These are phyloP conservation scores for Carettochelys insculpta DNA, from an alignment of 2,113 vertebrate genomes.

Conservation along the genomic window DNA sequence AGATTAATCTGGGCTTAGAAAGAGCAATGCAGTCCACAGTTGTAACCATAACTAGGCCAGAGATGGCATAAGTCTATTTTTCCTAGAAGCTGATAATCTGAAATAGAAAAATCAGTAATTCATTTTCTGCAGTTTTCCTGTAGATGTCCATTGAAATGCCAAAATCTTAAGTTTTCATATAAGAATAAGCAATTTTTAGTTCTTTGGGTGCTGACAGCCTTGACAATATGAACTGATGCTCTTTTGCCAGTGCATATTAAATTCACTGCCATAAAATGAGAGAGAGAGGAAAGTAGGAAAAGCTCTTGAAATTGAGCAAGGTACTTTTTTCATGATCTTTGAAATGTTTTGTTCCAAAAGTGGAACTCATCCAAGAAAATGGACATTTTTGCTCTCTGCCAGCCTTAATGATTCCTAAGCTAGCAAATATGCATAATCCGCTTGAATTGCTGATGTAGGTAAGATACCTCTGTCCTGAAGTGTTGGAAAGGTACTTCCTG, in stretches of 20 bases:
- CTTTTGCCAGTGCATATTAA: background rate
- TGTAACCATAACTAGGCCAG: conserved; percentile 55
- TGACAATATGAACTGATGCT: background rate
- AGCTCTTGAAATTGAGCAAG: background rate
- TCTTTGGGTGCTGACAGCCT: background rate
- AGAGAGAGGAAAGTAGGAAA: background rate
- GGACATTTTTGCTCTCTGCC: background rate
- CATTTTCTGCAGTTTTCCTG: background rate
- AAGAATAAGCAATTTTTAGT: background rate
- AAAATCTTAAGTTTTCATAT: background rate
- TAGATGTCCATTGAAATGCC: background rate
- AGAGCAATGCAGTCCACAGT: background rate
- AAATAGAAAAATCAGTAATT: background rate
- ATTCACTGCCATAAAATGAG: background rate
- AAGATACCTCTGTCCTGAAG: background rate
- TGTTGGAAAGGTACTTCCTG: background rate
- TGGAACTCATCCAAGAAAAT: background rate
- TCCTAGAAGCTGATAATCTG: conserved; percentile 7
- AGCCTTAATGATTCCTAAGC: background rate
- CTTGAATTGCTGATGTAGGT: background rate
- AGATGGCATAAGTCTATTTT: conserved; percentile 2
- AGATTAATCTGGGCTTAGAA: conserved; percentile 25
- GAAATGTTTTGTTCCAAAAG: background rate
- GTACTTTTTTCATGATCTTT: background rate
- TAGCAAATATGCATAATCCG: background rate